These are phyloP conservation scores for Sparus aurata DNA, from an alignment of 2,797 vertebrate genomes.

Conservation along the genomic window DNA sequence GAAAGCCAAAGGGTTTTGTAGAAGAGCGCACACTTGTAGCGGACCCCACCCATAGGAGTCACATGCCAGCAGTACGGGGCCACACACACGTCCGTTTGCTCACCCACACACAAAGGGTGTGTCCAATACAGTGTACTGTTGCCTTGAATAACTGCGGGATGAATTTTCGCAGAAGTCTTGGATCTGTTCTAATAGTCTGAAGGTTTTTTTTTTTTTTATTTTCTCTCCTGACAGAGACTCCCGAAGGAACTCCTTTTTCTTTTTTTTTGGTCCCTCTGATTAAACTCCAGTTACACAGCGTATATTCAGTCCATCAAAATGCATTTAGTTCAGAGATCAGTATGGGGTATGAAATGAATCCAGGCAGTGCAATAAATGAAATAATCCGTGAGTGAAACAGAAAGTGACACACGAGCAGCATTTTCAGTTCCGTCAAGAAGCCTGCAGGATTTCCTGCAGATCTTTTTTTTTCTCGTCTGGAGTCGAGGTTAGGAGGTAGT, in stretches of 20 bases:
- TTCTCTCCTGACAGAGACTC: conserved; percentile 42
- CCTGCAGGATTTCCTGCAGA: conserved; percentile 56
- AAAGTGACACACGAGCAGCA: conserved; percentile 22
- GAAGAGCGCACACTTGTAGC: conserved; percentile 43
- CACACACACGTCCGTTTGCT: conserved; percentile 56
- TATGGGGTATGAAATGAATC: conserved; percentile 43
- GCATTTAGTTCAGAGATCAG: conserved; percentile 41
- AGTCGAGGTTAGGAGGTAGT: conserved; percentile 11
- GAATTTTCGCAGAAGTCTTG: conserved; percentile 61
- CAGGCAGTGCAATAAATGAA: conserved; percentile 33
- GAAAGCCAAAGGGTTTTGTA: conserved; percentile 25
- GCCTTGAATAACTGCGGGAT: conserved; percentile 49
- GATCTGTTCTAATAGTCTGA: conserved; percentile 44
- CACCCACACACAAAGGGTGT: conserved; percentile 72
- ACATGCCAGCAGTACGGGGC: conserved; percentile 58
- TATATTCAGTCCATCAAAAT: conserved; percentile 38
- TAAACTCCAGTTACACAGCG: conserved; percentile 21
- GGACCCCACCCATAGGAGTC: conserved; percentile 64
- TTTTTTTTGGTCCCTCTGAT: conserved; percentile 11
- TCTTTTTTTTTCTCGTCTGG: background rate
- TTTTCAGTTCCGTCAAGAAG: conserved; percentile 57
- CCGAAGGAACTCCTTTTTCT: conserved; percentile 6
- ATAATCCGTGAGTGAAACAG: conserved; percentile 29
- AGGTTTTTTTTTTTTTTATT: conserved; percentile 32
- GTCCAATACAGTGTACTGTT: conserved; percentile 62